Percentiles rank a stretch among this genome's conserved stretches.
Conservation (phyloP, 1,140 invertebrate genomes). For the Drosophila kepulauana region DNA sequence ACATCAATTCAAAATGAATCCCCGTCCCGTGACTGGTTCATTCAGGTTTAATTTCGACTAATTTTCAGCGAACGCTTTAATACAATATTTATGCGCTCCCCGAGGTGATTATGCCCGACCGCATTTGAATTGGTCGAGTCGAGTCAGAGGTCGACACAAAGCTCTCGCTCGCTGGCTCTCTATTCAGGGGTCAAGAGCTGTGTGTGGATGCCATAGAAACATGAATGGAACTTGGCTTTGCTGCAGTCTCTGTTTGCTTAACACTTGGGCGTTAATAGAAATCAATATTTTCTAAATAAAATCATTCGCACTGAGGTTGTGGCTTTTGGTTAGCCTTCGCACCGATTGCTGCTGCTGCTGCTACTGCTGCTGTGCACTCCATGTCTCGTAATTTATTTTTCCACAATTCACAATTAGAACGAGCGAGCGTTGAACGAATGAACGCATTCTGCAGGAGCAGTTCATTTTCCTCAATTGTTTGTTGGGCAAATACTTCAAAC, state of each 20-base stretch:
- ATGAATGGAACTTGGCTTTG: slow-evolving; percentile 45
- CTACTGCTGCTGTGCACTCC: slow-evolving; percentile 3
- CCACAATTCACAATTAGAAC: slow-evolving; percentile 81
- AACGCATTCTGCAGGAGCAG: slow-evolving; percentile 37
- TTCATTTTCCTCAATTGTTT: slow-evolving; percentile 83
- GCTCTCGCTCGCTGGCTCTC: slow-evolving; percentile 2
- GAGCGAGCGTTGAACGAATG: too few relatives aligned
- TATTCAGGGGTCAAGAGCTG: slow-evolving; percentile 67
- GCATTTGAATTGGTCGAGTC: slow-evolving; percentile 41
- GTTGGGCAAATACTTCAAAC: slow-evolving; percentile 75
- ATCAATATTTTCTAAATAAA: slow-evolving; percentile 83
- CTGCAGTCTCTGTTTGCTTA: slow-evolving; percentile 66
- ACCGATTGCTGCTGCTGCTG: slow-evolving; percentile 5
- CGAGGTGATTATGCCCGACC: slow-evolving; percentile 62
- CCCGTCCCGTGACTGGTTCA: slow-evolving; percentile 9
- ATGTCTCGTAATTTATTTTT: slow-evolving; percentile 80
- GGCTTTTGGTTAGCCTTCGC: slow-evolving; percentile 7
- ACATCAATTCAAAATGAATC: slow-evolving; percentile 40
- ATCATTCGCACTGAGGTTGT: slow-evolving; percentile 32
- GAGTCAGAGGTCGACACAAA: background rate
- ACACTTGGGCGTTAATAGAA: slow-evolving; percentile 78
- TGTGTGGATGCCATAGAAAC: background rate
- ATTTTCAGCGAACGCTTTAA: slow-evolving; percentile 77
- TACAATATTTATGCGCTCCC: slow-evolving; percentile 73
- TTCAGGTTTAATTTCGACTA: slow-evolving; percentile 75